Conservation (phyloP, 2,113 vertebrate genomes). For the Conger conger region DNA sequence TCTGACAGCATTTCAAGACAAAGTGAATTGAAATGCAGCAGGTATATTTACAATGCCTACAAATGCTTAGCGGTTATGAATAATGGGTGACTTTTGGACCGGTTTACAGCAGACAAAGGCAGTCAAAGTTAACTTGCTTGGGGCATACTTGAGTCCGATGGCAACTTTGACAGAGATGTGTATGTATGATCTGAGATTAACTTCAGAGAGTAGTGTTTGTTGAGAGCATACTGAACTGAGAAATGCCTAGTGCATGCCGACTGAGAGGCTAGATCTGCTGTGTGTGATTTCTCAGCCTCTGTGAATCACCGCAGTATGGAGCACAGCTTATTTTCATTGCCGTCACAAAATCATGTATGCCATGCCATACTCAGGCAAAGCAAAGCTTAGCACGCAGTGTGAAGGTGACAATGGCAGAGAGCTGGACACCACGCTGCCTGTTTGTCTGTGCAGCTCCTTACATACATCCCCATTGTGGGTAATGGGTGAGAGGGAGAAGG, state of each 20-base stretch:
- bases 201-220: not conserved
- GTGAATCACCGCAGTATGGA: not conserved
- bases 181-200: not conserved
- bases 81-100: not conserved
- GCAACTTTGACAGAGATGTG: not conserved
- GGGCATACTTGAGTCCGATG: not conserved
- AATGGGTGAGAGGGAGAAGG: not conserved
- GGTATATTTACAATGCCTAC: too few species aligned
- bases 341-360: not conserved
- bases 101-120: not conserved
- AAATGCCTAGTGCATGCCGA: not conserved
- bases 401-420: too few species aligned
- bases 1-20: not conserved
- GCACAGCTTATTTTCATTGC: not conserved
- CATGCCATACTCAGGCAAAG: not conserved
- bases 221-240: not conserved
- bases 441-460: not conserved
- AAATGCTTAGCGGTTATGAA: too few species aligned
- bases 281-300: not conserved
- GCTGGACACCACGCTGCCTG: not conserved
- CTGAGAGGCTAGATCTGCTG: not conserved
- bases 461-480: not conserved
- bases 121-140: not conserved
- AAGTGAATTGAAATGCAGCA: not conserved
- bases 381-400: not conserved